Conservation (phyloP, 2,797 vertebrate species). For the Ctenochaetus hawaiiensis region DNA sequence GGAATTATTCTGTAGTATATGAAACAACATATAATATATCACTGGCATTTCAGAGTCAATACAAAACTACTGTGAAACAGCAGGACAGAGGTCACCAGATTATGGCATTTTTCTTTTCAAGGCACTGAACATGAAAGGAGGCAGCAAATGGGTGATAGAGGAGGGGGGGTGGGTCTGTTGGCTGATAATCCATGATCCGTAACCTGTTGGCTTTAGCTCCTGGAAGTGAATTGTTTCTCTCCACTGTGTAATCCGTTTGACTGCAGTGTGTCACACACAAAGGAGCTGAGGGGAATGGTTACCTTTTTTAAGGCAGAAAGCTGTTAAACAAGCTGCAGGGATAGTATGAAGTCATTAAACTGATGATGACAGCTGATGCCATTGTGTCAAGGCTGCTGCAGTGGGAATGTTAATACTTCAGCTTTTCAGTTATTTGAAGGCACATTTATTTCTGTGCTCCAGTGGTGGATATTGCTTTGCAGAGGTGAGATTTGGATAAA, state of each 20-base stretch:
- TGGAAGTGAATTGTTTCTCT: slow-evolving; percentile 36
- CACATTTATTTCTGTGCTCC: slow-evolving; percentile 17
- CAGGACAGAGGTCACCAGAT: background rate
- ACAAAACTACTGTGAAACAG: background rate
- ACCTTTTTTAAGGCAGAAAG: background rate
- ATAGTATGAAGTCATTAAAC: slow-evolving; percentile 44
- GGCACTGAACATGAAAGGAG: background rate
- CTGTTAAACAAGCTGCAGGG: slow-evolving; percentile 23
- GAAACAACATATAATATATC: background rate
- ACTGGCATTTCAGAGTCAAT: background rate
- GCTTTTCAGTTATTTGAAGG: slow-evolving; percentile 21
- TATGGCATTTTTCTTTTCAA: background rate
- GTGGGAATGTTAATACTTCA: slow-evolving; percentile 28
- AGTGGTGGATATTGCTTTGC: slow-evolving; percentile 3
- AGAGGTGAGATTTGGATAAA: slow-evolving; percentile 36
- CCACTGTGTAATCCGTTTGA: slow-evolving; percentile 43
- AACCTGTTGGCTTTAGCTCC: slow-evolving; percentile 19
- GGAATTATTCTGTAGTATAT: background rate
- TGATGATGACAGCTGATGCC: slow-evolving; percentile 47
- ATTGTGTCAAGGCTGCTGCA: slow-evolving; percentile 10
- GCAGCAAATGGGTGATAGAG: background rate
- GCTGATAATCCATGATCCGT: slow-evolving; percentile 35
- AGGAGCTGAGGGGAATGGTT: background rate
- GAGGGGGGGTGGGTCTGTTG: background rate
- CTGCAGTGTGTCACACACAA: slow-evolving; percentile 5